A percentile compares a stretch with the other conserved stretches of the same genome.
Conservation (phyloP, 2,113 vertebrate species). For the Aix galericulata region DNA sequence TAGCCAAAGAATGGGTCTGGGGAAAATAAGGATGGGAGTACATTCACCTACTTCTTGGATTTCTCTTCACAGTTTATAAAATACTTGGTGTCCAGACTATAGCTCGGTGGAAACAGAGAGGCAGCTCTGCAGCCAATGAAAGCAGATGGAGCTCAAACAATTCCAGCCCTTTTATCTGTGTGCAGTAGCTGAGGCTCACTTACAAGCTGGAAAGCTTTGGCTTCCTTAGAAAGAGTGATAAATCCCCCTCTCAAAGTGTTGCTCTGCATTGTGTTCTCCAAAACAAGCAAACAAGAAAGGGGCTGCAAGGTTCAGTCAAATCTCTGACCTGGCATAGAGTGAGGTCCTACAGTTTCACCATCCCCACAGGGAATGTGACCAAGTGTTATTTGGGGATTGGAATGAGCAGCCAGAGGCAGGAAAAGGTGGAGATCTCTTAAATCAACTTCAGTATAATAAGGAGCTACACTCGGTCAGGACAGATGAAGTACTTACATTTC, state of each 20-base stretch:
- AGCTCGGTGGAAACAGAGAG: background rate
- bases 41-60: background rate
- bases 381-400: background rate
- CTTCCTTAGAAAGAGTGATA: background rate
- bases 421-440: background rate
- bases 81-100: background rate
- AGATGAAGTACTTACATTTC: background rate
- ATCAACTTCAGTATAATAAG: background rate
- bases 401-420: background rate
- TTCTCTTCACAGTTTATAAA: constrained; percentile 10
- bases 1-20: background rate
- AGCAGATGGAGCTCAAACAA: background rate
- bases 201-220: background rate
- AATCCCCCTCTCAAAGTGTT: background rate
- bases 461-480: background rate
- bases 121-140: background rate
- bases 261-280: background rate
- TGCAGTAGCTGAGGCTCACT: background rate
- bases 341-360: fast-evolving
- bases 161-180: background rate
- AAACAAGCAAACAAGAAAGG: background rate
- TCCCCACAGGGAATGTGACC: background rate
- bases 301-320: background rate
- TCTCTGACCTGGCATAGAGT: fast-evolving
- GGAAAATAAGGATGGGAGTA: background rate